Percentiles rank a stretch among this genome's conserved stretches.
Evolutionary conservation across 1,140 invertebrate genomes (phyloP).

Genomic region (Macrotrachela quadricornifera): DNA sequence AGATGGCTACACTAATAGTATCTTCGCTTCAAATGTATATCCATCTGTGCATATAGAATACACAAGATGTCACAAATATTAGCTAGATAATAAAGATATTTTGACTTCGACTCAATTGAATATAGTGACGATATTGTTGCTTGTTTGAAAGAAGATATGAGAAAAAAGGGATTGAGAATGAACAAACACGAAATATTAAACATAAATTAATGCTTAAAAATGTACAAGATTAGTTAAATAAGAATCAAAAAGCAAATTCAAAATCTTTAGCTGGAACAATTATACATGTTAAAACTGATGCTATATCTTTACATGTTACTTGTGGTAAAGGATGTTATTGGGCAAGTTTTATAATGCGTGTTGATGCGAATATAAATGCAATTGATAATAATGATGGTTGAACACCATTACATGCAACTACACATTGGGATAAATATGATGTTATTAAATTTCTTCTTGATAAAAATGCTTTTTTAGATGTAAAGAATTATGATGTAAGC

Average conservation of each 20-base stretch:
- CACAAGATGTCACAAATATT: too few species aligned
- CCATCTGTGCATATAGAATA: too few species aligned
- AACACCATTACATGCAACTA: slow-evolving; percentile 87
- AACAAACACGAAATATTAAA: slow-evolving; percentile 66
- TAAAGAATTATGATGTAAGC: slow-evolving; percentile 59
- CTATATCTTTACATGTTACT: slow-evolving; percentile 87
- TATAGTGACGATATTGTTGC: slow-evolving; percentile 50
- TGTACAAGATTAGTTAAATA: slow-evolving; percentile 59
- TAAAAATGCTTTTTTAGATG: slow-evolving; percentile 67
- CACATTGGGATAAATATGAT: slow-evolving; percentile 87
- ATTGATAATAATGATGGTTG: slow-evolving; percentile 82
- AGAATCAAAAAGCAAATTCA: too few species aligned
- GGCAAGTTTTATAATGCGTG: slow-evolving; percentile 32
- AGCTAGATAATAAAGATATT: too few species aligned
- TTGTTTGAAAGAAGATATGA: slow-evolving; percentile 61
- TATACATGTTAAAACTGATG: slow-evolving; percentile 52
- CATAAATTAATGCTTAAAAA: slow-evolving; percentile 66
- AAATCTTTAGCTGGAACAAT: background rate
- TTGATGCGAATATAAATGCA: slow-evolving; percentile 31
- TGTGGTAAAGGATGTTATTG: slow-evolving; percentile 84
- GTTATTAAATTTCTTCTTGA: slow-evolving; percentile 69
- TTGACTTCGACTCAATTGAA: too few species aligned
- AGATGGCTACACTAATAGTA: too few species aligned
- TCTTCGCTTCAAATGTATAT: too few species aligned
- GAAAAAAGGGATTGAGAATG: slow-evolving; percentile 57